A percentile compares a stretch with the other conserved stretches of the same genome.
Evolutionary conservation across 2,888 invertebrate genomes (phyloP).

Genomic region (Panzeria rudis): DNA sequence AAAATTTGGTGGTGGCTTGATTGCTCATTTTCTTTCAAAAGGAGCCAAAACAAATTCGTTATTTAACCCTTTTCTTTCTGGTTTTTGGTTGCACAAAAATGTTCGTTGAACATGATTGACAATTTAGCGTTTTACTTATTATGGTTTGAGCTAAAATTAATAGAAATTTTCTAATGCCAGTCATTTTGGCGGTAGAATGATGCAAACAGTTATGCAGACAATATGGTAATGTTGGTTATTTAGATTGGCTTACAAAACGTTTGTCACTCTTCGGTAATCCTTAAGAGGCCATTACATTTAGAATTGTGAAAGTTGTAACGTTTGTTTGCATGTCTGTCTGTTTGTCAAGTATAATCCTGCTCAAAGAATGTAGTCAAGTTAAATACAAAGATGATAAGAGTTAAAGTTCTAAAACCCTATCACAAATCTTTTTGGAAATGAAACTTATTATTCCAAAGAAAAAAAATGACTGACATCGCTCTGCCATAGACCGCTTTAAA

Average conservation of each 20-base stretch:
- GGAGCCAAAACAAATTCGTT: conserved; percentile 39
- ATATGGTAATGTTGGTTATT: conserved; percentile 63
- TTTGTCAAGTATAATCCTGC: conserved; percentile 66
- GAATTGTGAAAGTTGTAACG: conserved; percentile 12
- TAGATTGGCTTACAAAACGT: conserved; percentile 58
- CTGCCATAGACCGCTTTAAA: not conserved
- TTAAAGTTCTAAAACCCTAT: not conserved
- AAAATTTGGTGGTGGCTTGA: conserved; percentile 13
- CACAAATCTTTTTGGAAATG: not conserved
- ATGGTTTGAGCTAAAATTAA: conserved; percentile 72
- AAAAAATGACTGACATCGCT: not conserved
- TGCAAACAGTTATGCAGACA: conserved; percentile 45
- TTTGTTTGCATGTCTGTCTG: conserved; percentile 1
- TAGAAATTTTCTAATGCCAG: conserved; percentile 70
- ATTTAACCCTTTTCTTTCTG: conserved; percentile 66
- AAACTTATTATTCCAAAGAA: not conserved
- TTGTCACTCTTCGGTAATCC: conserved; percentile 51
- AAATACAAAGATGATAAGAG: conserved; percentile 2
- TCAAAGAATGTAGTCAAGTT: conserved; percentile 58
- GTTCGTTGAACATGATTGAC: conserved; percentile 62
- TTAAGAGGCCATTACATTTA: conserved; percentile 42
- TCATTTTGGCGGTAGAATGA: conserved; percentile 31
- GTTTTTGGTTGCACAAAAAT: conserved; percentile 43
- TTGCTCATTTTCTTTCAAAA: conserved; percentile 47
- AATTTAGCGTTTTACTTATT: conserved; percentile 60